These are phyloP conservation scores for Eubasilissa splendida DNA, from an alignment of 2,888 invertebrate species.

Conservation along the genomic window DNA sequence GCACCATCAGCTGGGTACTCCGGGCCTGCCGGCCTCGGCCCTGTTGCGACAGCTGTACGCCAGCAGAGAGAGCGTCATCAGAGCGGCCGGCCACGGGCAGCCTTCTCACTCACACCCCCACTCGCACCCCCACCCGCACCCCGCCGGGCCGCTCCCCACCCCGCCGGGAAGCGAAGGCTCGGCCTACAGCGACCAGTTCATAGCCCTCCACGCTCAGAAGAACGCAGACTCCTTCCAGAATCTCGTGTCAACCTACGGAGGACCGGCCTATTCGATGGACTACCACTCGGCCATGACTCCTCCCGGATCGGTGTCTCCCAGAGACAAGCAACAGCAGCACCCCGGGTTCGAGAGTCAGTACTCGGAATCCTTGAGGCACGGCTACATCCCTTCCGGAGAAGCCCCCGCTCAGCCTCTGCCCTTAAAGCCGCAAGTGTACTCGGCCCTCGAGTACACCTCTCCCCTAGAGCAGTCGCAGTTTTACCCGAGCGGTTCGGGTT, in stretches of 20 bases:
- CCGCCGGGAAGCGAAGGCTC: slow-evolving; percentile 92
- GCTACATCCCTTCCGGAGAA: slow-evolving; percentile 68
- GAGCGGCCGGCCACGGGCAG: slow-evolving; percentile 80
- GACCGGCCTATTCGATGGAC: slow-evolving; percentile 80
- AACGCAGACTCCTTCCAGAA: slow-evolving; percentile 74
- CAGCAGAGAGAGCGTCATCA: slow-evolving; percentile 94
- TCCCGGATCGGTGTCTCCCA: slow-evolving; percentile 96
- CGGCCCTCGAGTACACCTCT: slow-evolving; percentile 79
- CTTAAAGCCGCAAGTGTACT: slow-evolving; percentile 92
- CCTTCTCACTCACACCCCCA: slow-evolving; percentile 61
- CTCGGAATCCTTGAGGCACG: slow-evolving; percentile 75
- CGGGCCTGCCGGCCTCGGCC: slow-evolving; percentile 83
- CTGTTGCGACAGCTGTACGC: slow-evolving; percentile 92
- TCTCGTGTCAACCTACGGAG: slow-evolving; percentile 73
- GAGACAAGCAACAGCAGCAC: slow-evolving; percentile 82
- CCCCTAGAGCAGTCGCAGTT: slow-evolving; percentile 88
- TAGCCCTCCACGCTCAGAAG: slow-evolving; percentile 72
- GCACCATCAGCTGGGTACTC: slow-evolving; percentile 74
- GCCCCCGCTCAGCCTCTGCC: slow-evolving; percentile 79
- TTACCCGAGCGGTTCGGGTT: slow-evolving; percentile 86
- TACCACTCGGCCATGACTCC: slow-evolving; percentile 97
- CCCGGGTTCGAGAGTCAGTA: slow-evolving; percentile 76
- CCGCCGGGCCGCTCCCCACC: slow-evolving; percentile 86
- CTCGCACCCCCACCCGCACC: slow-evolving; percentile 62
- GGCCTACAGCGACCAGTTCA: slow-evolving; percentile 78